Evolutionary conservation across 2,113 vertebrate species (phyloP), one percentile per base, ranked within the genome.

Genomic region (Callocephalon fimbriatum): DNA sequence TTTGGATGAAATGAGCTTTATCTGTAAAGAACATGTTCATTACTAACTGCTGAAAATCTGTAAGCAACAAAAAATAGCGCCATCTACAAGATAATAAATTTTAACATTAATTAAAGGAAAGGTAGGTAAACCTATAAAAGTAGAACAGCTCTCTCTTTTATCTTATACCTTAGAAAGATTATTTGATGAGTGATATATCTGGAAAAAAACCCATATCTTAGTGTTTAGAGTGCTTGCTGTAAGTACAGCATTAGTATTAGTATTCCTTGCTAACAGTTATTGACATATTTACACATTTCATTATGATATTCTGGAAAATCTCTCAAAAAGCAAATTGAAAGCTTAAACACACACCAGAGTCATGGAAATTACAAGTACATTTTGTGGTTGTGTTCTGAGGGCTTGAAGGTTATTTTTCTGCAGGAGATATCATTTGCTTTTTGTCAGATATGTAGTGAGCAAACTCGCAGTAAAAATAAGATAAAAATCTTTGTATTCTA

Each of bases 401-500:
- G 17, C 3, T 74, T 63, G 29, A 6, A 19, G 16, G 15, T 67
- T 90, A 77, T 62, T 87, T 70, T 89, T 93, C 65, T 87, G 50
- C 26, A n/a, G 35, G 26, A 93, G 26, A 71, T 78, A 86, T 89
- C 2, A 31, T 87, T 32, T 31, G 10, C 7, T 75, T 84, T 91
- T 81, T 94, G 56, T 85, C 62, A 87, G 61, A 78, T 72, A 67
- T 35, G 32, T 63, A 86, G 86, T 75, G 65, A 94, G 42, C 38
- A 88, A 50, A 89, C 84, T 88, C 47, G 58, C 14, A 80, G 50
- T 71, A 74, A 67, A 50, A 90, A 83, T 40, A 82, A 68, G 89
- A 96, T 91, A 81, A 94, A 97, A 91, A 96, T 84, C 93, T 94
- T 72, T 78, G 61, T 78, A 84, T 89, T 93, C 59, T 56, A 93